Conservation (phyloP, 2,797 vertebrate species). For the Lerista edwardsae region DNA sequence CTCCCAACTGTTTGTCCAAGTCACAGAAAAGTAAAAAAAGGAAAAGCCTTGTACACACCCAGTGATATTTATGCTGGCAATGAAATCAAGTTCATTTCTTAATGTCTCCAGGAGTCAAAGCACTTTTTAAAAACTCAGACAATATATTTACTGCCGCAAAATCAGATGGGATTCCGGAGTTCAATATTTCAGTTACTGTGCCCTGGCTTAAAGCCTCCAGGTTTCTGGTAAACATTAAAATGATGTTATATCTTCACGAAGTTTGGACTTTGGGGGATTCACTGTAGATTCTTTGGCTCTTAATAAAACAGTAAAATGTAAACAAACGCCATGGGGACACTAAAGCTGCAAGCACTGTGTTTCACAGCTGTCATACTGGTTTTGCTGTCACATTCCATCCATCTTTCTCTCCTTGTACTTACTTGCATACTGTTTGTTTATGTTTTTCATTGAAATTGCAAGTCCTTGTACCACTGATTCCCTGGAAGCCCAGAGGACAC, state of each 20-base stretch:
- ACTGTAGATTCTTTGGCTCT: slow-evolving; percentile 18
- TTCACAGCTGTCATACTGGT: slow-evolving; percentile 21
- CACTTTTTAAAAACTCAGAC: slow-evolving; percentile 41
- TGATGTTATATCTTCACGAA: not conserved
- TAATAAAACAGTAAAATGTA: slow-evolving; percentile 28
- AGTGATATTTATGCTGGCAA: slow-evolving; percentile 25
- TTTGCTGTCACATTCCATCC: slow-evolving; percentile 25
- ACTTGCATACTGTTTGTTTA: slow-evolving; percentile 32
- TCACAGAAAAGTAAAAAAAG: not conserved
- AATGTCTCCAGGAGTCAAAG: slow-evolving; percentile 33
- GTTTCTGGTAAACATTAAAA: slow-evolving; percentile 17
- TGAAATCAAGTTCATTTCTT: slow-evolving; percentile 41
- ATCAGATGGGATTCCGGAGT: slow-evolving; percentile 23
- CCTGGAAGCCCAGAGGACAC: slow-evolving; percentile 3
- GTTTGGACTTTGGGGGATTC: slow-evolving; percentile 32
- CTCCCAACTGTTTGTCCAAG: not conserved
- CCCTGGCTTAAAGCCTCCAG: slow-evolving; percentile 26
- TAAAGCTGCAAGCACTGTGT: slow-evolving; percentile 31
- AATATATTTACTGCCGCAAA: slow-evolving; percentile 31
- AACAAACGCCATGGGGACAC: slow-evolving; percentile 22
- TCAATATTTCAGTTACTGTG: slow-evolving; percentile 42
- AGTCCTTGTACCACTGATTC: not conserved
- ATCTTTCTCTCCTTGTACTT: slow-evolving; percentile 1
- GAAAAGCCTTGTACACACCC: not conserved
- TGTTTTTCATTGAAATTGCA: slow-evolving; percentile 9